Base-by-base conservation (phyloP, 2,113 vertebrate species). In the Dipodomys spectabilis region DNA sequence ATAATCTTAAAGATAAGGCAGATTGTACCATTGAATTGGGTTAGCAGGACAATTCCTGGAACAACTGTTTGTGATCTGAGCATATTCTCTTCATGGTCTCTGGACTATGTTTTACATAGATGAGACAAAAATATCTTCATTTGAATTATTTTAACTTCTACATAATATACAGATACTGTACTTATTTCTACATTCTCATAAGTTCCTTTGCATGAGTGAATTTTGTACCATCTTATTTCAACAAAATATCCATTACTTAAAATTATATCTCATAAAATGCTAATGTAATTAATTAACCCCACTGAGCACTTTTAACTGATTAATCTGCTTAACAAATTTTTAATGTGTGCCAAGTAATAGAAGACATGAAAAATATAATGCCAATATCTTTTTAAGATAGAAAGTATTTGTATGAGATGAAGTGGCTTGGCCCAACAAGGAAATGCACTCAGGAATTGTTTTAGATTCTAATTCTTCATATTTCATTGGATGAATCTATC, bases 221-320 rank as follows among this genome's bases (percentile, higher is more conserved):
- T 2, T 79, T 81, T 39, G 32, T 77, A 84, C 80, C 88, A 89
- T 39, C 84, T 78, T 73, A 44, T 72, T 67, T 92, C 4, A 78
- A 13, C 18, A 81, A 81, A 87, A 5, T 75, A 72, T 74, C 49
- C 18, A 90, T 30, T 60, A 18, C 22, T 93, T 82, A 3, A 92
- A 81, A 62, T 71, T 1, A 15, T 1, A 19, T 5, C 27, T 25
- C 44, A 49, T 75, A 74, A 62, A 89, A 39, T 25, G 6, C 16
- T 71, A 72, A 39, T 68, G 3, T 71, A 30, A 89, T 62, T 85
- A 72, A 35, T 62, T 84, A 64, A 65, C n/a, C 0, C 82, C 18
- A 25, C 10, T 53, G 44, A 60, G 12, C 13, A 79, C 16, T 92
- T 94, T 91, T 69, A 81, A 53, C 68, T 87, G 9, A 1, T 32